These are phyloP conservation scores for Oriolus oriolus DNA, from an alignment of 2,113 vertebrate species.

Conservation along the genomic window DNA sequence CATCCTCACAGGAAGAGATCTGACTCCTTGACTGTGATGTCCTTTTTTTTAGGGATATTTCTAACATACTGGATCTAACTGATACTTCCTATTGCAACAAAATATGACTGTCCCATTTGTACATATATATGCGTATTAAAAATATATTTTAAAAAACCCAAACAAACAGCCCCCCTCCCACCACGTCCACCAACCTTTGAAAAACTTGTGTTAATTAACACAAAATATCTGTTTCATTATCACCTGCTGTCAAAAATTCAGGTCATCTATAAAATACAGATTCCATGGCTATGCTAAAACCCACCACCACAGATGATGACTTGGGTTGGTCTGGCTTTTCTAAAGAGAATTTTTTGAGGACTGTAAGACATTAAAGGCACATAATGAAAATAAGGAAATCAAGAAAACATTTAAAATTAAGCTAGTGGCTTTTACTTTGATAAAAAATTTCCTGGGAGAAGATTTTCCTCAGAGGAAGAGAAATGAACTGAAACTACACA, in stretches of 20 bases:
- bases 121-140: neutral
- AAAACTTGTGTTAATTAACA: neutral
- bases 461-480: neutral
- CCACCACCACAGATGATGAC: fast-evolving
- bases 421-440: neutral
- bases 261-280: neutral
- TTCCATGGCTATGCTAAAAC: neutral
- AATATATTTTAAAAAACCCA: neutral
- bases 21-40: neutral
- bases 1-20: neutral
- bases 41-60: neutral
- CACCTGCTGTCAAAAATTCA: neutral
- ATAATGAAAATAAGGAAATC: neutral
- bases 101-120: neutral
- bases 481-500: neutral
- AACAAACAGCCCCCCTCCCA: too few species aligned
- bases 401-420: neutral
- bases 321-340: neutral
- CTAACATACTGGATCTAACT: neutral
- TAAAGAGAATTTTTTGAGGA: neutral
- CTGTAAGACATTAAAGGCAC: neutral
- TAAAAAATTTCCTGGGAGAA: neutral
- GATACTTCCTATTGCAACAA: neutral
- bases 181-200: neutral
- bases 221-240: neutral